These are phyloP conservation scores for Phyllotis vaccarum DNA, from an alignment of 2,797 vertebrate species.

Conservation along the genomic window DNA sequence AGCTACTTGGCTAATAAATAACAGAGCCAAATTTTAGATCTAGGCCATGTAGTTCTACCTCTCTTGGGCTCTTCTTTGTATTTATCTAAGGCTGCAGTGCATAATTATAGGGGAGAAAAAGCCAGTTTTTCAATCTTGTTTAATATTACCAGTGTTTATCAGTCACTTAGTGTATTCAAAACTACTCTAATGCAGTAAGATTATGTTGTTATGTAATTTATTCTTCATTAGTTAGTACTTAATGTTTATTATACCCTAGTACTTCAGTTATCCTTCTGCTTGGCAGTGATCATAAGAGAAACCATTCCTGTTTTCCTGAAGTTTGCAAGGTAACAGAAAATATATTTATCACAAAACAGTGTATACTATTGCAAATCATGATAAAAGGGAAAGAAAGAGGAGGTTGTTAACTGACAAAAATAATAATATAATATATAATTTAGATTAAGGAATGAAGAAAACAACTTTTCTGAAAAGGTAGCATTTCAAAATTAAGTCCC, in stretches of 20 bases:
- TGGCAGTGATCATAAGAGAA: neutral
- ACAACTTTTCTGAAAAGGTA: neutral
- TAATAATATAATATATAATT: neutral
- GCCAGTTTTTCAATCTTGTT: neutral
- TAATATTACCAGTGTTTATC: slow-evolving; percentile 36
- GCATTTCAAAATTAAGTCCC: neutral
- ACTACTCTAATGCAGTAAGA: neutral
- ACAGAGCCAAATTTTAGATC: neutral
- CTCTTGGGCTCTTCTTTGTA: neutral
- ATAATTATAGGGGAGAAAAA: neutral
- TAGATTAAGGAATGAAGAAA: neutral
- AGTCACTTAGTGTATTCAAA: neutral
- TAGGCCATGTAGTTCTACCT: neutral
- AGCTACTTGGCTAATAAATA: neutral
- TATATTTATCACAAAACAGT: neutral
- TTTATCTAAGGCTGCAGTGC: neutral
- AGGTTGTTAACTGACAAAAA: neutral
- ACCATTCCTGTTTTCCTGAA: neutral
- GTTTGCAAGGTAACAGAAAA: neutral
- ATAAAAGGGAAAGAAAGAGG: neutral
- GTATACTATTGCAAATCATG: neutral
- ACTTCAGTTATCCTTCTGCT: neutral
- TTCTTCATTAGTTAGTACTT: slow-evolving; percentile 51
- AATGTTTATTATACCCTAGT: neutral
- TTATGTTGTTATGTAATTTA: neutral